Evolutionary conservation across 2,113 vertebrate genomes (phyloP).

Genomic region (Nerophis ophidion): DNA sequence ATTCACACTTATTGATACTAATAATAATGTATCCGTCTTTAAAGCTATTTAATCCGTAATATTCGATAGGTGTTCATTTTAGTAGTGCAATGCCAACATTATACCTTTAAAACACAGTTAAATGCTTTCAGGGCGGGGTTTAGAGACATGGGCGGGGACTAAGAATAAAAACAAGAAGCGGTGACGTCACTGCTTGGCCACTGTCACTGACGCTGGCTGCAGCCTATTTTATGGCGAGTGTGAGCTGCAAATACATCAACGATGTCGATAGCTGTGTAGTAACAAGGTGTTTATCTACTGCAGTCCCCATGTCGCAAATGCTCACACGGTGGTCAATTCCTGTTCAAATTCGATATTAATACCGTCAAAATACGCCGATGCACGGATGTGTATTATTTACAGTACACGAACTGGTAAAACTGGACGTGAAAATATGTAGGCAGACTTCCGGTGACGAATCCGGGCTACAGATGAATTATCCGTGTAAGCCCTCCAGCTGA

Average conservation of each 20-base stretch:
- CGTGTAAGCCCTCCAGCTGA: conserved; percentile 55
- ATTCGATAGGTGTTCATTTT: no score
- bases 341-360: neutral
- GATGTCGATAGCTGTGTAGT: no score
- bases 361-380: neutral
- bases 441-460: conserved; percentile 28
- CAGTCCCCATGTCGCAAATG: neutral
- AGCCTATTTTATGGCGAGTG: conserved; percentile 27
- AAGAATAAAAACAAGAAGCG: conserved; percentile 51
- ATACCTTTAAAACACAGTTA: no score
- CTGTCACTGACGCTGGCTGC: conserved; percentile 45
- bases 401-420: neutral
- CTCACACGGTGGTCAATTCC: no score
- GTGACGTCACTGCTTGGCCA: conserved; percentile 53
- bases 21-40: no score
- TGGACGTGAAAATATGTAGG: neutral
- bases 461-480: conserved; percentile 67
- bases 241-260: conserved; percentile 12
- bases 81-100: no score
- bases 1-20: no score
- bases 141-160: conserved; percentile 30
- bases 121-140: conserved; percentile 4
- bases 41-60: no score
- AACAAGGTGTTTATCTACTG: neutral
- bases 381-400: neutral